Base-by-base conservation (phyloP, 2,888 invertebrate genomes). In the Apotomis betuletana region DNA sequence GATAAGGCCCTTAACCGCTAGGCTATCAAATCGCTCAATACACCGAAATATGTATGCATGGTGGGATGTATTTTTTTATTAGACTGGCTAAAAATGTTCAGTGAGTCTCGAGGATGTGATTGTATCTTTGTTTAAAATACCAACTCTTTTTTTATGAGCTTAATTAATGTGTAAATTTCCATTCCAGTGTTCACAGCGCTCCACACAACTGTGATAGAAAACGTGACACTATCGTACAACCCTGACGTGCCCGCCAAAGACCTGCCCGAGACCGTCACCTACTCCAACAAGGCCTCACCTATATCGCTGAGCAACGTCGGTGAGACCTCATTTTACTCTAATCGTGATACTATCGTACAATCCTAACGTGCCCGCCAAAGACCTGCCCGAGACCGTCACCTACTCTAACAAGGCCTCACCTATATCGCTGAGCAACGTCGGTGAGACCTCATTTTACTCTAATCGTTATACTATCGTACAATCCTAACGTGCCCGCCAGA, bases 191-290 rank as follows among this genome's bases (percentile, higher is more conserved):
- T 97, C 80, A 87, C 94, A 63, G 95, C 96, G 36, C 91, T 98
- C 63, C 95, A 96, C 72, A 96, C 96, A 0, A 94, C 94, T 8
- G 94, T 94, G 80, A 95, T 98, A 77, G 97, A 98, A 85, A 97
- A 97, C 77, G 95, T 98, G 46, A 96, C 97, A 54, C 91, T 98
- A 76, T 96, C 97, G 0, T 97, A 97, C 87, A 95, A 96, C 81
- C 95, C 95, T 0, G 92, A 91, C 1, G 67, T 81, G 3, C 73
- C 78, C 5, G 81, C 83, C 51, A 85, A 78, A 1, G 85, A 85
- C 0, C 85, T 83, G 12, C 27, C 64, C 0, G 75, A 64, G 0
- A 85, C 87, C 1, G 86, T 87, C 10, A 78, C 69, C n/a, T 84
- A 88, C 65, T 73, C 79, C 0, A 86, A 85, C 0, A 92, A 92